These are phyloP conservation scores for Toxotes chatareus DNA, from an alignment of 2,113 vertebrate genomes.

Conservation along the genomic window DNA sequence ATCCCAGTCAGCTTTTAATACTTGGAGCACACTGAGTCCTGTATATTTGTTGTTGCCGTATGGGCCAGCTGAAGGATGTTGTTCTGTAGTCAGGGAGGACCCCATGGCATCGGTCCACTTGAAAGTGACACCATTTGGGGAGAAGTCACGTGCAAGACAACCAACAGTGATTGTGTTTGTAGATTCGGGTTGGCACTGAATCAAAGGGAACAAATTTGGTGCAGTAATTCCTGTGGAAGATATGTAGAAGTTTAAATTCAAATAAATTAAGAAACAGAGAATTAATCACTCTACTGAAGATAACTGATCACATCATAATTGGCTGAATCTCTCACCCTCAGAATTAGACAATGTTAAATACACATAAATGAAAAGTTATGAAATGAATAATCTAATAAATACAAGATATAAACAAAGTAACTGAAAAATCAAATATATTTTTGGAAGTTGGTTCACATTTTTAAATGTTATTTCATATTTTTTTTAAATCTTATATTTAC, in stretches of 20 bases:
- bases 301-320: not conserved
- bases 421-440: not conserved
- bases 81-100: rapidly evolving
- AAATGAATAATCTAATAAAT: not conserved
- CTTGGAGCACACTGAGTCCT: constrained; percentile 10
- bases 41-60: not conserved
- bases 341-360: not conserved
- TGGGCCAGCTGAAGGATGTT: not conserved
- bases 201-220: constrained; percentile 43
- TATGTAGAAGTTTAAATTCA: not conserved
- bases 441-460: not conserved
- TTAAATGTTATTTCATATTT: not conserved
- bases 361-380: not conserved
- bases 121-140: constrained; percentile 17
- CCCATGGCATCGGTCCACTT: constrained; percentile 14
- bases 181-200: not conserved
- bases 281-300: not conserved
- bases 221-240: not conserved
- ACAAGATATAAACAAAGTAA: not conserved
- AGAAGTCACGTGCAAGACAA: constrained; percentile 38
- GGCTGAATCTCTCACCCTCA: too few relatives aligned
- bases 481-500: not conserved
- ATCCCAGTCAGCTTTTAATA: constrained; percentile 19
- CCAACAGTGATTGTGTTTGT: constrained; percentile 6
- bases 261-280: not conserved